These are phyloP conservation scores for Tetropium fuscum DNA, from an alignment of 2,888 invertebrate species.

Conservation along the genomic window DNA sequence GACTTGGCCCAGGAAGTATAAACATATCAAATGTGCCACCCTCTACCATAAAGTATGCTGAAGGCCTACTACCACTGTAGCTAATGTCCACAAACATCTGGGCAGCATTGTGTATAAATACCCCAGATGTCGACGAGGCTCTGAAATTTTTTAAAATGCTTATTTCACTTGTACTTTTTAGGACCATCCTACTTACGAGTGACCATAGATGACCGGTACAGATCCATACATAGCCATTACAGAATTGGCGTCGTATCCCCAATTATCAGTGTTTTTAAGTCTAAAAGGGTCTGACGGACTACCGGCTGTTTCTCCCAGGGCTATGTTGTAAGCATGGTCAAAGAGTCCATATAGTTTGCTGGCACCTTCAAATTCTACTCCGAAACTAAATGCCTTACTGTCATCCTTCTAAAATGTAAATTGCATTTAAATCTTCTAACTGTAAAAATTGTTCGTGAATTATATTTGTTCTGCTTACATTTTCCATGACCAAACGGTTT, in stretches of 20 bases:
- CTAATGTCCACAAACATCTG: slow-evolving; percentile 95
- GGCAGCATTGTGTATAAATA: slow-evolving; percentile 84
- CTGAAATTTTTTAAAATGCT: no score
- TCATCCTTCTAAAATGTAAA: slow-evolving; percentile 41
- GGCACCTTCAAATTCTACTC: slow-evolving; percentile 40
- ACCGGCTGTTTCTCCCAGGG: slow-evolving; percentile 80
- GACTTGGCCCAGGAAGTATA: slow-evolving; percentile 87
- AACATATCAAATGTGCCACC: slow-evolving; percentile 93
- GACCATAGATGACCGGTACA: slow-evolving; percentile 91
- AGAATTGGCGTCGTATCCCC: slow-evolving; percentile 88
- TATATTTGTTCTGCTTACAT: no score
- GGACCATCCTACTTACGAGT: slow-evolving; percentile 80
- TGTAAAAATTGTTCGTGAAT: no score
- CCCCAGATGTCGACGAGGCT: slow-evolving; percentile 40
- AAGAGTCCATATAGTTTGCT: slow-evolving; percentile 71
- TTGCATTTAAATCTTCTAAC: no score
- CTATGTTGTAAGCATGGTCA: slow-evolving; percentile 91
- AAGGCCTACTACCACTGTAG: slow-evolving; percentile 61
- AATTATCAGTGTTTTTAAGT: slow-evolving; percentile 86
- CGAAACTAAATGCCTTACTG: slow-evolving; percentile 46
- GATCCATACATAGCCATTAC: slow-evolving; percentile 75
- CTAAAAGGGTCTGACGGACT: slow-evolving; percentile 86
- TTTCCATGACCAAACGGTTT: no score
- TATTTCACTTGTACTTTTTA: no score
- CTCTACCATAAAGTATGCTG: slow-evolving; percentile 93